Evolutionary conservation across 1,140 invertebrate genomes (phyloP).

Genomic region (Popillia japonica): DNA sequence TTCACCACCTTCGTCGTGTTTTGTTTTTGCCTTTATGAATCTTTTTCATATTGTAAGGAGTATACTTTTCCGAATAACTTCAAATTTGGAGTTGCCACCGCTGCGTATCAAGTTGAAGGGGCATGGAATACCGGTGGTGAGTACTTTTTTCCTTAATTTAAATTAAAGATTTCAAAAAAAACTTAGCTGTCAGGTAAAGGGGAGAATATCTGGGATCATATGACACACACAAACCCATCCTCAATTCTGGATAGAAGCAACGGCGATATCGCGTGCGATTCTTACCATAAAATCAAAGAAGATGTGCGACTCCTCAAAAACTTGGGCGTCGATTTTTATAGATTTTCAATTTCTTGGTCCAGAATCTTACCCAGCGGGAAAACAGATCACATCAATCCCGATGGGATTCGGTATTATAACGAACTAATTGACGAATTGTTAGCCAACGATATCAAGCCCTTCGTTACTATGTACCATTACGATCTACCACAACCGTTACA

Average conservation of each 20-base stretch:
- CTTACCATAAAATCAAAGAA: constrained; percentile 66
- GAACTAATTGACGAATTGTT: constrained; percentile 68
- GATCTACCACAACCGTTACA: constrained; percentile 70
- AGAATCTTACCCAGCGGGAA: constrained; percentile 55
- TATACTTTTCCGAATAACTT: constrained; percentile 3
- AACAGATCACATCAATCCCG: constrained; percentile 64
- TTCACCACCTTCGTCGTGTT: not conserved
- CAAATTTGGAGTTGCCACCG: constrained; percentile 24
- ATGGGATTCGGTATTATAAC: constrained; percentile 71
- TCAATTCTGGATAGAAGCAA: constrained; percentile 64
- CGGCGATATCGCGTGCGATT: constrained; percentile 66
- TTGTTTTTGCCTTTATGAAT: not conserved
- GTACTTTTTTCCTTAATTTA: not conserved
- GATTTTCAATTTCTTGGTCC: constrained; percentile 71
- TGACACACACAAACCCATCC: constrained; percentile 63
- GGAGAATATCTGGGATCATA: constrained; percentile 67
- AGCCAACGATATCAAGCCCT: constrained; percentile 67
- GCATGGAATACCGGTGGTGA: constrained; percentile 7
- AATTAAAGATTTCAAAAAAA: too few species aligned
- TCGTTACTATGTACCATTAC: constrained; percentile 70
- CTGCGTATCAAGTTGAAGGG: constrained; percentile 30
- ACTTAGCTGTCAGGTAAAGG: constrained; percentile 62
- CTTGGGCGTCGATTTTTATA: constrained; percentile 62
- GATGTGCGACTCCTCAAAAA: constrained; percentile 64
- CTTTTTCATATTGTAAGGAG: not conserved